Base-by-base conservation (phyloP, 2,888 invertebrate genomes). In the Melinaea menophilus region DNA sequence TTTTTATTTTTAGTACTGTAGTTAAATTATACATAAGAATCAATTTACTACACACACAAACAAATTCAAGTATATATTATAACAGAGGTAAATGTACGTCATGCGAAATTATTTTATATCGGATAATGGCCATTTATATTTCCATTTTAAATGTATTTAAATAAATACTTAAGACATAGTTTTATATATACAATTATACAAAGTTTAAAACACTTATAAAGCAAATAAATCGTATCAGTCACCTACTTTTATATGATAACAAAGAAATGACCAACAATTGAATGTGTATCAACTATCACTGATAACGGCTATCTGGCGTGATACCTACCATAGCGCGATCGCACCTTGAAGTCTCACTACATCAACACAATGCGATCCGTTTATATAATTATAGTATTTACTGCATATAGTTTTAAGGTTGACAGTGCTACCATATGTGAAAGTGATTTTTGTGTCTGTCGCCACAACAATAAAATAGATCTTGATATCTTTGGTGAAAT, bases 231-330 rank as follows among this genome's bases (percentile, higher is more conserved):
- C 56, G 61, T 61, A 63, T 61, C 41, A 11, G 12, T 67, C 63
- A 60, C 66, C 58, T 61, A 61, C 57, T 65, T 65, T 62, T 56
- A 61, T 57, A 64, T 62, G 57, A 69, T 71, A 73, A 76, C 74
- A 78, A 71, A 76, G 79, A 81, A 85, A 84, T 86, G 82, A 79
- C 81, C 82, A 80, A 78, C 76, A 78, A 84, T 81, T 76, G 76
- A 73, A 74, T 65, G 41, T n/a, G 48, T 51, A 51, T 51, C 61
- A 69, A 72, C 70, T 77, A 79, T 80, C 78, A 74, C 59, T 76
- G 86, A 86, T 86, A 86, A 81, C 73, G 69, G 67, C 67, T 71
- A 73, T 72, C 71, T 68, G 68, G 77, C 68, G 67, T 71, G 71
- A 72, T 57, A 59, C 60, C 63, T 62, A 69, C 67, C 71, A 72